phyloP scores from a whole-genome alignment of 2,797 vertebrate genomes.

The Sebastolobus altivelis region DNA sequence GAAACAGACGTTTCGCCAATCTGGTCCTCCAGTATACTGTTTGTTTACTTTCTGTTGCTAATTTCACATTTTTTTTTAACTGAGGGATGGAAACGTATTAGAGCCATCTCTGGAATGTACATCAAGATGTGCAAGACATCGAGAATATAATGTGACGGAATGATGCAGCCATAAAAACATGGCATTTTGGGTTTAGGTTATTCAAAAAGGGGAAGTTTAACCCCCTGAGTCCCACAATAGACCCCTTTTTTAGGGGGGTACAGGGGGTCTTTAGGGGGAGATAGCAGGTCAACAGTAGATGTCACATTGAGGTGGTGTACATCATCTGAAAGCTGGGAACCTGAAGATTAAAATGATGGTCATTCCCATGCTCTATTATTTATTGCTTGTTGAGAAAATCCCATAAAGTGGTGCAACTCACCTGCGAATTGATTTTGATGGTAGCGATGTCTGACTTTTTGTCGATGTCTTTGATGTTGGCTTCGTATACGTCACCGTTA shows the following conservation, averaged over 20 bases:
- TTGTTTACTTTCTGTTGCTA: neutral
- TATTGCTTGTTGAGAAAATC: neutral
- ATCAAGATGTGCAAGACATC: neutral
- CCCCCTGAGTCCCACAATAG: neutral
- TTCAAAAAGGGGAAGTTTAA: neutral
- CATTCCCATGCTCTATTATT: too few species aligned
- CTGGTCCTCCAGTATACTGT: neutral
- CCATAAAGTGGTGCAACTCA: slow-evolving; percentile 57
- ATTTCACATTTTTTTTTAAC: neutral
- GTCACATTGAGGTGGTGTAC: too few species aligned
- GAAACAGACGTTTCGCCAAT: neutral
- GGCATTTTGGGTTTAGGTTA: neutral
- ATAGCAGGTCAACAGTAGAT: too few species aligned
- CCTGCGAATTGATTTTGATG: slow-evolving; percentile 92
- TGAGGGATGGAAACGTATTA: neutral
- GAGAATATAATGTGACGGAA: neutral
- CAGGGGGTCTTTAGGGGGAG: too few species aligned
- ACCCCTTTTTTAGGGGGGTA: too few species aligned
- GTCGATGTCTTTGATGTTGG: slow-evolving; percentile 93
- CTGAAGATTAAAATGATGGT: too few species aligned
- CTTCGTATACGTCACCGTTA: slow-evolving; percentile 90
- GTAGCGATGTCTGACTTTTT: slow-evolving; percentile 97
- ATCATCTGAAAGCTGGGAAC: too few species aligned
- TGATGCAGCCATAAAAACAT: neutral
- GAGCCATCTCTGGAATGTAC: neutral